Conservation (phyloP, 2,113 vertebrate genomes). For the Nesogale talazaci region DNA sequence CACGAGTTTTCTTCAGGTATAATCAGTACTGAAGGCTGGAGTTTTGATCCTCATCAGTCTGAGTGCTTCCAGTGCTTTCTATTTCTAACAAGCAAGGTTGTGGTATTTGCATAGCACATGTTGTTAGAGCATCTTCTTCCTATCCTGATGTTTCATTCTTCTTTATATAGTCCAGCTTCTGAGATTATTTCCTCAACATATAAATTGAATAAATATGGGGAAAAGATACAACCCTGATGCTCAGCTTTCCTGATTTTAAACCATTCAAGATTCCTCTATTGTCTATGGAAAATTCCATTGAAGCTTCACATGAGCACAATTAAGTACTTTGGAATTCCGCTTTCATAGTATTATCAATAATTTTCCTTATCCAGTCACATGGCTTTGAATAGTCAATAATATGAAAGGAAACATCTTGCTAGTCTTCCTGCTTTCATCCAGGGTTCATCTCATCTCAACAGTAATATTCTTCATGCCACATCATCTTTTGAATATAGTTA, state of each 20-base stretch:
- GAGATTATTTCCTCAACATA: background rate
- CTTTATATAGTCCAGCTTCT: background rate
- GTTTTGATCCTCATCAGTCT: background rate
- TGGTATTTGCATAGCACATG: background rate
- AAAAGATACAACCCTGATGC: background rate
- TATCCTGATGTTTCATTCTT: background rate
- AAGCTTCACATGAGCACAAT: background rate
- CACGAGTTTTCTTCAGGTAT: background rate
- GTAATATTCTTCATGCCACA: background rate
- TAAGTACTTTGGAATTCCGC: background rate
- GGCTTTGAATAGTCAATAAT: background rate
- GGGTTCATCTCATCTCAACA: background rate
- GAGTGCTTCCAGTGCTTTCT: background rate
- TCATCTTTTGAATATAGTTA: background rate
- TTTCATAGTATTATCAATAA: background rate
- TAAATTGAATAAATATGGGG: background rate
- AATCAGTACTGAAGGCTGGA: background rate
- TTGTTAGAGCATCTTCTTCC: background rate
- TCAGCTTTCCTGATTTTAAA: background rate
- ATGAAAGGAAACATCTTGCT: background rate
- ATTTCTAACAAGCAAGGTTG: background rate
- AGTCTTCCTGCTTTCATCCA: background rate
- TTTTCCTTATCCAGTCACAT: background rate
- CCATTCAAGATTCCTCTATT: background rate
- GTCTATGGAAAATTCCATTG: background rate